These are phyloP conservation scores for Cephalopachus bancanus DNA, from an alignment of 2,797 vertebrate genomes.

Conservation along the genomic window DNA sequence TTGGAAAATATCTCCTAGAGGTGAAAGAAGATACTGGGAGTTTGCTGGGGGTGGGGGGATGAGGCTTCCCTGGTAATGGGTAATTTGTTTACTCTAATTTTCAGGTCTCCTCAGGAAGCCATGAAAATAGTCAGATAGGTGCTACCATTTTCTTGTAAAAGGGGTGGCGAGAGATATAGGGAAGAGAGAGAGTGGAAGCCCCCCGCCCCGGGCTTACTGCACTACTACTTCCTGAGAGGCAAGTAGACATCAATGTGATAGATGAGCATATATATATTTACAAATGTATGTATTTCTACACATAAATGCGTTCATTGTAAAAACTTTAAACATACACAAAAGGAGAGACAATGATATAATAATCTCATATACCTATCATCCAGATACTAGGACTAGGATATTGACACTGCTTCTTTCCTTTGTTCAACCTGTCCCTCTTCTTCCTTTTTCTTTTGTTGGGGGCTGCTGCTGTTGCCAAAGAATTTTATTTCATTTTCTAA, in stretches of 20 bases:
- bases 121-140: neutral
- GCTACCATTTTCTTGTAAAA: slow-evolving; percentile 27
- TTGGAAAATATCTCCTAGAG: slow-evolving; percentile 85
- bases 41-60: neutral
- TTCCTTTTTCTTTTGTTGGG: accelerated
- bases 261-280: no score
- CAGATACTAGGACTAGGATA: neutral
- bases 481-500: neutral
- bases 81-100: slow-evolving; percentile 81
- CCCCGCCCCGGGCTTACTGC: accelerated
- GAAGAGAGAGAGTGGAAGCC: neutral
- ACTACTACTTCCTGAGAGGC: neutral
- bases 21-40: slow-evolving; percentile 78
- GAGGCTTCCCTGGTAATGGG: slow-evolving; percentile 66
- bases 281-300: neutral
- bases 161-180: neutral
- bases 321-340: neutral
- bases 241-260: neutral
- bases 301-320: neutral
- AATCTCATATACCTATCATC: neutral
- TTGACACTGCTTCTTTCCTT: no score
- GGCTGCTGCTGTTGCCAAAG: neutral
- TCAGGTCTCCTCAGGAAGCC: slow-evolving; percentile 31
- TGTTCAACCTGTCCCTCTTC: no score
- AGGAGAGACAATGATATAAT: neutral